Evolutionary conservation across 2,113 vertebrate species (phyloP), one percentile per base, ranked within the genome.

Genomic region (Danionella cerebrum): DNA sequence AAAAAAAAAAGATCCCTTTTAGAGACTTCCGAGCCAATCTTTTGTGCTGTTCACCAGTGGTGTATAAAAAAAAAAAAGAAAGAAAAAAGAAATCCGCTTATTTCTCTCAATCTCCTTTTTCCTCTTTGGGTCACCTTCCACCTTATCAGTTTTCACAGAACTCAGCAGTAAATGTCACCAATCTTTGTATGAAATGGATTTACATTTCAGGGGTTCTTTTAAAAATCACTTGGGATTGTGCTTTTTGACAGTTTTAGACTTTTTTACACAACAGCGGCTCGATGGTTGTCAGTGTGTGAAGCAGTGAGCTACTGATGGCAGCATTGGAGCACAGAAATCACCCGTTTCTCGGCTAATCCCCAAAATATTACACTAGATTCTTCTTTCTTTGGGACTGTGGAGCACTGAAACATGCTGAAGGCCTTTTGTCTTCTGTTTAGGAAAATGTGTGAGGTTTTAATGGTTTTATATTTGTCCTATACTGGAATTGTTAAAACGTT

Each of bases 1-100:
- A 22, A 39, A 64, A 66, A 33, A 7, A 6, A 33, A 8, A 6
- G 41, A 36, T 44, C 35, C 5, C 3, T 54, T 53, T 74, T 50
- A 67, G 12, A n/a, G 31, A 41, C 24, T 31, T 22, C 45, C 64
- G 14, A 42, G 52, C 19, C 6, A 16, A 16, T 44, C 24, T 55
- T 18, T 63, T 66, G 57, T 38, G 55, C 45, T 45, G 51, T 14
- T 51, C 51, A 65, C 47, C 66, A 33, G 3, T 38, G 24, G 22
- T 27, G 19, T 41, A 38, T 54, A 33, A 33, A 33, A 33, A 31
- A 33, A 33, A 1, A 33, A 9, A 33, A 63, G 42, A 10, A 63
- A 29, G 10, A 18, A 14, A 35, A 48, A 35, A 50, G 48, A 50
- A 29, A 36, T 44, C 42, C 44, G n/a, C 25, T 12, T 27, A 21